A percentile compares a stretch with the other conserved stretches of the same genome.
phyloP scores from a whole-genome alignment of 1,140 invertebrate species.

The Cyrtorhinus lividipennis region DNA sequence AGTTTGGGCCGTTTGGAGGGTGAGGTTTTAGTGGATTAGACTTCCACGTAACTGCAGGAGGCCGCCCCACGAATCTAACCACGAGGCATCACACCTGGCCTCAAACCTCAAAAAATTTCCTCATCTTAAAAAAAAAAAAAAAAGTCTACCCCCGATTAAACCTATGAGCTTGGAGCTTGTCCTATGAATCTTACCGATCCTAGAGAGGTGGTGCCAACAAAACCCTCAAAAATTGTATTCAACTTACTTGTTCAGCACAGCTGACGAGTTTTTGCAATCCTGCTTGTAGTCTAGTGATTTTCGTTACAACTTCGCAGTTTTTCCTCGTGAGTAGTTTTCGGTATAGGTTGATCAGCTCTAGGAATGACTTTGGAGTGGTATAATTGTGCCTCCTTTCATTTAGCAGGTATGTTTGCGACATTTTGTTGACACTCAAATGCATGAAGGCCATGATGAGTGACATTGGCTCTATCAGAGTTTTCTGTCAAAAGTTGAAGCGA shows the following conservation, averaged over 20 bases:
- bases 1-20: too few relatives aligned
- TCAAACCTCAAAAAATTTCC: too few relatives aligned
- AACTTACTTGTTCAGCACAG: slow-evolving; percentile 60
- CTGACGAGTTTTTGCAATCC: slow-evolving; percentile 74
- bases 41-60: too few relatives aligned
- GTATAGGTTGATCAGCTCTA: slow-evolving; percentile 86
- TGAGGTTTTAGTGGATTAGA: too few relatives aligned
- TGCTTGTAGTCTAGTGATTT: slow-evolving; percentile 68
- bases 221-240: too few relatives aligned
- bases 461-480: slow-evolving; percentile 43
- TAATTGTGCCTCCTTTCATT: slow-evolving; percentile 91
- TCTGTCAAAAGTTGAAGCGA: too few relatives aligned
- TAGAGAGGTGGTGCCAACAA: too few relatives aligned
- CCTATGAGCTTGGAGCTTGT: too few relatives aligned
- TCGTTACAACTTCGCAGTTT: slow-evolving; percentile 56
- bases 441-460: slow-evolving; percentile 82
- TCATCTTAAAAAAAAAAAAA: not conserved
- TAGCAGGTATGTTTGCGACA: slow-evolving; percentile 61
- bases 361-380: slow-evolving; percentile 87
- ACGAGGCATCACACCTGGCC: too few relatives aligned
- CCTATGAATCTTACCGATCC: too few relatives aligned
- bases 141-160: too few relatives aligned
- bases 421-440: slow-evolving; percentile 74
- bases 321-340: slow-evolving; percentile 65
- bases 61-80: too few relatives aligned